phyloP scores from a whole-genome alignment of 2,888 invertebrate species.

The Flabesymbios commensalis region DNA sequence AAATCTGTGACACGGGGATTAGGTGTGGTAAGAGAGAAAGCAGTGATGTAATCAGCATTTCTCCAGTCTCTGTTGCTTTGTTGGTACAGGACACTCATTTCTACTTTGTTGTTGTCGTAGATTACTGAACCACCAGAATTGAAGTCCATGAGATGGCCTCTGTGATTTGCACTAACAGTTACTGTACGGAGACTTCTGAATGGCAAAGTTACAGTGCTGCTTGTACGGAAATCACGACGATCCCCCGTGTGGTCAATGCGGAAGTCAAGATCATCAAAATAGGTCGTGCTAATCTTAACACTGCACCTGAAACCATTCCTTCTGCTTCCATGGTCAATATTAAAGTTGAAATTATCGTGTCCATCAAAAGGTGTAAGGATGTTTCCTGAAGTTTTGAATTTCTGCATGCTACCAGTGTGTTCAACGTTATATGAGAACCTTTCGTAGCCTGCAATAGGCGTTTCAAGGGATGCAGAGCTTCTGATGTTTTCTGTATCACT shows the following conservation, averaged over 20 bases:
- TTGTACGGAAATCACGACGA: no score
- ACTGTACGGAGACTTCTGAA: not conserved
- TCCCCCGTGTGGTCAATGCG: no score
- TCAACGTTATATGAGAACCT: not conserved
- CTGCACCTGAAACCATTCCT: no score
- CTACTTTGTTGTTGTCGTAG: conserved; percentile 15
- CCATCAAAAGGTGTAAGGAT: conserved; percentile 27
- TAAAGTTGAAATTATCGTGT: conserved; percentile 2
- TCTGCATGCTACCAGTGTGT: not conserved
- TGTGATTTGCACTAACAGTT: not conserved
- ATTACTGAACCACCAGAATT: conserved; percentile 1
- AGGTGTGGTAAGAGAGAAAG: conserved; percentile 11
- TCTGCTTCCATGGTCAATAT: not conserved
- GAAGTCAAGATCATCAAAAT: no score
- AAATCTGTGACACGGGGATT: conserved; percentile 12
- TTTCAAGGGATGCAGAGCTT: conserved; percentile 7
- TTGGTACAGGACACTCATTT: conserved; percentile 16
- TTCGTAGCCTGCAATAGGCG: not conserved
- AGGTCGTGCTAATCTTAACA: no score
- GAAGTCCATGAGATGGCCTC: conserved; percentile 15
- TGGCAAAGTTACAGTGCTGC: not conserved
- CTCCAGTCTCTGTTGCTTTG: not conserved
- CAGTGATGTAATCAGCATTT: conserved; percentile 8
- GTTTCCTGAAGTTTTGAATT: not conserved
- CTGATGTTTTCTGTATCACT: conserved; percentile 5